Evolutionary conservation across 2,113 vertebrate genomes (phyloP), one percentile per base, ranked within the genome.

Genomic region (Xenopus borealis): DNA sequence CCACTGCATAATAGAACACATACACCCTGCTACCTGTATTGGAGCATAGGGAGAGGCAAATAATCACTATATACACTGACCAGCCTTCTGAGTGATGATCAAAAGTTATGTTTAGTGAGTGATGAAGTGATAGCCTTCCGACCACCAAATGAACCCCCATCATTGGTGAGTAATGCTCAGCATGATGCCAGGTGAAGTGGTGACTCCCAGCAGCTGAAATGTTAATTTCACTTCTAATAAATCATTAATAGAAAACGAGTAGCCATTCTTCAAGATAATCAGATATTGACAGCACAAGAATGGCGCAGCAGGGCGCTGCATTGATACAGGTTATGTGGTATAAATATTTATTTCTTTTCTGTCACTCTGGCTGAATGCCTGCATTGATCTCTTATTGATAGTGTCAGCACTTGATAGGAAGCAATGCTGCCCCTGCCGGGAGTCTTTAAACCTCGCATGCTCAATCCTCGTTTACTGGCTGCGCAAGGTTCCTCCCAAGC

Each of bases 331-430:
- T 96, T 94, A 95, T 96, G 91, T 67, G 88, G 90, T 93, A 96
- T 96, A 95, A 96, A 98, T 96, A 96, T 98, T 94, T 96, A 97
- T 97, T 94, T 95, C 91, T 93, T 94, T 94, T 91, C 93, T 95
- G 94, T 95, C 94, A 94, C 89, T 92, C 90, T 92, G 90, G 79
- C 88, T 90, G 92, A 94, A 94, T 94, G 92, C 88, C 91, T 91
- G 86, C 78, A 91, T 93, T 94, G 92, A 84, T 82, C 84, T 80
- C 64, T 82, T 86, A 91, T 91, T 86, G 85, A 88, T 85, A 90
- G 86, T 92, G 92, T 89, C 90, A 92, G 62, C 85, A 88, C 85
- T 91, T 91, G 85, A 93, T 89, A 88, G 90, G 90, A 85, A 90
- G 85, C 90, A 86, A 88, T 89, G 85, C 87, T 84, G 83, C 85